phyloP scores from a whole-genome alignment of 2,888 invertebrate genomes.

The Macrosiphum euphorbiae region DNA sequence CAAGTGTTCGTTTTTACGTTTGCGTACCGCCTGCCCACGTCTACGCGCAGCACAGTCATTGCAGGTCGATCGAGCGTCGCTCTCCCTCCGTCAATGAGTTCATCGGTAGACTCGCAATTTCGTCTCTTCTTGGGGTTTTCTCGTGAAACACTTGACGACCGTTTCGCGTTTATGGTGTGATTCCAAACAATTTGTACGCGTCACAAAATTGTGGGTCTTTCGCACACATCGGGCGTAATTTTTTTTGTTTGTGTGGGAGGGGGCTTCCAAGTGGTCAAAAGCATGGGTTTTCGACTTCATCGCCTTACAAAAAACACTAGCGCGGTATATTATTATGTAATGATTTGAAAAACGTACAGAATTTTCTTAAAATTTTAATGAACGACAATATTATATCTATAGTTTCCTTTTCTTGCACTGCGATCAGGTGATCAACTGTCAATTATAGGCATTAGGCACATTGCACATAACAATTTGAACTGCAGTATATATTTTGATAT shows the following conservation, averaged over 20 bases:
- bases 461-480: too few species aligned
- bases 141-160: neutral
- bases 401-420: too few species aligned
- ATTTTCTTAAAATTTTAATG: too few species aligned
- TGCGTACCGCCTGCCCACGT: neutral
- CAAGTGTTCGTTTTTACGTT: neutral
- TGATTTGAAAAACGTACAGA: too few species aligned
- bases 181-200: neutral
- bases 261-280: neutral
- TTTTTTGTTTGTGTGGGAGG: neutral
- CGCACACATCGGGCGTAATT: neutral
- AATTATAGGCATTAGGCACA: too few species aligned
- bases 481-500: too few species aligned
- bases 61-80: neutral
- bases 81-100: neutral
- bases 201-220: neutral
- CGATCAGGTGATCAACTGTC: too few species aligned
- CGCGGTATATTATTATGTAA: too few species aligned
- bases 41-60: neutral
- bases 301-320: neutral
- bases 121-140: neutral
- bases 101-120: neutral
- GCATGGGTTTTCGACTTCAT: neutral
- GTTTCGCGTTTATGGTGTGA: neutral
- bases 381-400: too few species aligned